Evolutionary conservation across 1,140 invertebrate genomes (phyloP), one percentile per base, ranked within the genome.

Genomic region (Leptonema lineaticorne): DNA sequence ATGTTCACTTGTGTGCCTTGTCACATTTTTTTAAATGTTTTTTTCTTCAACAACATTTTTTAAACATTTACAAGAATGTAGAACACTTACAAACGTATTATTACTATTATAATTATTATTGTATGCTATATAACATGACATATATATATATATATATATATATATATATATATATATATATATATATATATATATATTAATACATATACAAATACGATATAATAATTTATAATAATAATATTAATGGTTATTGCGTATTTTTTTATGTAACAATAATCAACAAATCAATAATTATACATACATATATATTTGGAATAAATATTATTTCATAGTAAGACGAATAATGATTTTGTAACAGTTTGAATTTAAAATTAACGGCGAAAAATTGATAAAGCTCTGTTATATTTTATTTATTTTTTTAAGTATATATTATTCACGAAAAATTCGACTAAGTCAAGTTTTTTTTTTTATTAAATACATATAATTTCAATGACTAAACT

Each of bases 241-340:
- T 64, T 3, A 18, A 63, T 26, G 60, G 60, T 63, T 63, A 63
- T 63, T 63, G 29, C 60, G 48, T 30, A 57, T 8, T 57, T 57
- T 22, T 20, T 33, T 46, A 46, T 53, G 33, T 59, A 59, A 59
- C n/a, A 59, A 59, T 59, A 37, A 59, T 59, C 28, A 59, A 33
- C 30, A 33, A 59, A 59, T 20, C 22, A 16, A 59, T 22, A 28
- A n/a, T 8, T 48, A 14, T 5, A 48, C 5, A 48, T 20, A 20
- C 6, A 48, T 48, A 16, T 48, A 48, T 8, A n/a, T n/a, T n/a
- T 1, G 37, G 4, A 16, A n/a, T 37, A 33, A 28, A 18, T 33
- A 33, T 59, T 60, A 11, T 11, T 9, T 4, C 1, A 8, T 11
- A 22, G n/a, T 37, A 18, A 9, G 29, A 37, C 29, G 28, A 2